A percentile compares a stretch with the other conserved stretches of the same genome.
Evolutionary conservation across 2,113 vertebrate species (phyloP).

Genomic region (Gambusia affinis): DNA sequence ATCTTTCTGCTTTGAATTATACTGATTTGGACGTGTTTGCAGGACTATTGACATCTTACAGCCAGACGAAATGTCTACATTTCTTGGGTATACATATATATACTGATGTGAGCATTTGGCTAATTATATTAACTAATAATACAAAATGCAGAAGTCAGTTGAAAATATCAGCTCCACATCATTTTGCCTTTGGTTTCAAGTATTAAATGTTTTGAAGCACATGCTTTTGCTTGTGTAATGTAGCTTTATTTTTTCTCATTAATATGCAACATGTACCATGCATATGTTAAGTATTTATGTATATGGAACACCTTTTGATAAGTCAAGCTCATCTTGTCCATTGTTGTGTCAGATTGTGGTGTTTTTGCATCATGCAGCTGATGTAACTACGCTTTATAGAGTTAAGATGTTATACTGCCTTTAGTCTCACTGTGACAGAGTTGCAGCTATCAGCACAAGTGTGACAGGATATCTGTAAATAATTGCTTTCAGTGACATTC

Average conservation of each 20-base stretch:
- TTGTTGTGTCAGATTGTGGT: neutral
- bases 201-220: neutral
- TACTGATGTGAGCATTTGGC: too few relatives aligned
- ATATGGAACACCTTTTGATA: neutral
- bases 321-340: neutral
- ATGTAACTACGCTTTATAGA: neutral
- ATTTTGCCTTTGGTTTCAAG: too few relatives aligned
- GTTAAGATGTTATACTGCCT: neutral
- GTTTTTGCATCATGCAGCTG: slow-evolving; percentile 4
- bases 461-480: slow-evolving; percentile 46
- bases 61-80: too few relatives aligned
- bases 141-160: too few relatives aligned
- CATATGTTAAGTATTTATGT: neutral
- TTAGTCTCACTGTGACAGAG: slow-evolving; percentile 1
- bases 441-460: slow-evolving; percentile 18
- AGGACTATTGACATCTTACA: too few relatives aligned
- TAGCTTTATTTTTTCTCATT: neutral
- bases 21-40: too few relatives aligned
- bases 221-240: neutral
- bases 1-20: too few relatives aligned
- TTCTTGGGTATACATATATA: too few relatives aligned
- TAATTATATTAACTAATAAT: too few relatives aligned
- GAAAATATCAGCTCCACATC: too few relatives aligned
- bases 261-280: neutral
- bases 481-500: slow-evolving; percentile 54